phyloP scores from a whole-genome alignment of 2,888 invertebrate genomes.

The Lysandra coridon region DNA sequence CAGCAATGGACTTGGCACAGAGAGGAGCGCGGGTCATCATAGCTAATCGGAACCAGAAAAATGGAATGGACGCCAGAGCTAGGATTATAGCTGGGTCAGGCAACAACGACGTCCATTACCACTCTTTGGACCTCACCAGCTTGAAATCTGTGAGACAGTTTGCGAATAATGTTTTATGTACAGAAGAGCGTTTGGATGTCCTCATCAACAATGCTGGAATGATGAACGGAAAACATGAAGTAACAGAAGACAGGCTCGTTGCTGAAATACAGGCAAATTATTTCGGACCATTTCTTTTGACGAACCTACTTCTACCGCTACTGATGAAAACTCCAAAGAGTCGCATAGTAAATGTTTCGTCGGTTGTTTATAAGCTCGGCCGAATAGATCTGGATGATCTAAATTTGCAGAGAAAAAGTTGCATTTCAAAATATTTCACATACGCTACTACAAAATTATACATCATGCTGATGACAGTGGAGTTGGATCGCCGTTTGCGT shows the following conservation, averaged over 20 bases:
- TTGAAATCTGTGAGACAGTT: conserved; percentile 79
- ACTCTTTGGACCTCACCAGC: conserved; percentile 82
- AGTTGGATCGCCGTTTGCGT: background rate
- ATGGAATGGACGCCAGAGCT: conserved; percentile 64
- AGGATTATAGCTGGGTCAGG: conserved; percentile 81
- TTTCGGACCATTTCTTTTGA: conserved; percentile 83
- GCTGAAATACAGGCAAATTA: conserved; percentile 79
- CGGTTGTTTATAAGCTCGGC: background rate
- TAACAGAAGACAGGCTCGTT: conserved; percentile 81
- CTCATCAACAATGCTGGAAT: conserved; percentile 82
- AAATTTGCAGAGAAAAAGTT: conserved; percentile 49
- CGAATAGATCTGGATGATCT: conserved; percentile 53
- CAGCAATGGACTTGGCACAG: conserved; percentile 56
- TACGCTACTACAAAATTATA: background rate
- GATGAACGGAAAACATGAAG: conserved; percentile 53
- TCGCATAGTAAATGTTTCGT: conserved; percentile 17
- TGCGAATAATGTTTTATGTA: conserved; percentile 73
- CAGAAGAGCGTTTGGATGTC: conserved; percentile 73
- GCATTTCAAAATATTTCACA: conserved; percentile 39
- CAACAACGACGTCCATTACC: conserved; percentile 83
- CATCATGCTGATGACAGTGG: conserved; percentile 1
- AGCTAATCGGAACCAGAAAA: conserved; percentile 57
- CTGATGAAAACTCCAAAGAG: background rate
- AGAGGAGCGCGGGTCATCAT: conserved; percentile 60
- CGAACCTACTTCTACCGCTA: conserved; percentile 67